Base-by-base conservation (phyloP, 2,113 vertebrate genomes). In the Polypterus bichir region DNA sequence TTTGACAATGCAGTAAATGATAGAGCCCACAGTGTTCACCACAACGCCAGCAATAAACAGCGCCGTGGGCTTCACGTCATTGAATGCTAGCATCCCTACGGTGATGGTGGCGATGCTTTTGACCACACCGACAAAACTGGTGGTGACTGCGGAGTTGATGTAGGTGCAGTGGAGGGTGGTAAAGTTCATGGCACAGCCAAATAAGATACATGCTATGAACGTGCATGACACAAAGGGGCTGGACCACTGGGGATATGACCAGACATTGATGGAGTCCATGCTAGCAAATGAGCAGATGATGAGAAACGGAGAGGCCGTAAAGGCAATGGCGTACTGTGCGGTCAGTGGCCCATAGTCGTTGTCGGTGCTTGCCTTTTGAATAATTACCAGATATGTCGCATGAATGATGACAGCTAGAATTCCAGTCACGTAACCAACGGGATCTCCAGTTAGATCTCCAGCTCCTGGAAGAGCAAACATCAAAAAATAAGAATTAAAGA, bases 131-230 rank as follows among this genome's bases (percentile, higher is more conserved):
- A 99, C 95, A 1, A 99, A 99, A 80, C 96, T 99, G 76, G 96
- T 99, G 81, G 96, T 99, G 77, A 99, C 93, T 0, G 96, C 96
- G 0, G 96, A 99, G 86, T 99, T 99, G 79, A 98, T 91, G 77
- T 97, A 98, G 64, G 96, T 99, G 73, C 96, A 99, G 72, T 98
- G 94, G 49, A 97, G 81, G 3, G 95, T 99, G 72, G 96, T 99
- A 80, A 99, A 98, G 82, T 97, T 97, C 94, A 98, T 98, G 76
- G 92, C 93, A n/a, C 94, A 95, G 78, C 94, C 96, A 60, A 99
- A 92, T 66, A 94, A 59, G 65, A 94, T 66, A 54, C 93, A 94
- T 68, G 83, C 68, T 9, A 82, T 53, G 76, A 99, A 97, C 78
- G 90, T 91, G 77, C 79, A 79, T 1, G 89, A 83, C 85, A 98